A percentile compares a stretch with the other conserved stretches of the same genome.
Evolutionary conservation across 2,113 vertebrate species (phyloP).

Genomic region (Mandrillus leucophaeus): DNA sequence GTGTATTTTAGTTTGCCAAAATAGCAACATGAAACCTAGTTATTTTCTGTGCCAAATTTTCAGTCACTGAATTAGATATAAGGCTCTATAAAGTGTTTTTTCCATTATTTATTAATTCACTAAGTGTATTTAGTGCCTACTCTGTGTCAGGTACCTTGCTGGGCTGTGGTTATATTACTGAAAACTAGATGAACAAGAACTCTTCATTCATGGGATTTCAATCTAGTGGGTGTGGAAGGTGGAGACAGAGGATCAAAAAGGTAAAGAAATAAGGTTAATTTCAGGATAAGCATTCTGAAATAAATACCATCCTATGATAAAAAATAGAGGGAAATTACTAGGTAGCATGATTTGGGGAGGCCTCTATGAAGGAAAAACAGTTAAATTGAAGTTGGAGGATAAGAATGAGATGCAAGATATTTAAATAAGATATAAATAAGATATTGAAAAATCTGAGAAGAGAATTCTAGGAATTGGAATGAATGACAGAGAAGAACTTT

Average conservation of each 20-base stretch:
- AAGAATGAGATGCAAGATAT: background rate
- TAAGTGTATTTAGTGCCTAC: background rate
- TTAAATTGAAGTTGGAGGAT: background rate
- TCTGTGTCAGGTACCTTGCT: background rate
- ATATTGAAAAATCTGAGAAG: background rate
- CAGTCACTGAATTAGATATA: background rate
- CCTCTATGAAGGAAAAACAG: conserved; percentile 2
- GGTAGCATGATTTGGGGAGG: background rate
- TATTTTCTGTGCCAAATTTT: conserved; percentile 21
- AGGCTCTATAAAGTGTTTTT: background rate
- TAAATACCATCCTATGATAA: background rate
- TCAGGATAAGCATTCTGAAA: conserved; percentile 21
- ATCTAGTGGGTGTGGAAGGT: background rate
- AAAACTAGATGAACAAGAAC: background rate
- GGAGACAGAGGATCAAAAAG: background rate
- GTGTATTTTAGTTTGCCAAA: background rate
- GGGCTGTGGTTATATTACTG: background rate
- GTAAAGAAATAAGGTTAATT: conserved; percentile 15
- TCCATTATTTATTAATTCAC: background rate
- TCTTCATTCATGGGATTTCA: background rate
- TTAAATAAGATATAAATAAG: background rate
- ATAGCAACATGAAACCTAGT: conserved; percentile 15
- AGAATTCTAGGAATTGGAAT: conserved; percentile 12
- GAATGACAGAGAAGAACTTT: background rate
- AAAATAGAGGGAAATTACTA: background rate